Evolutionary conservation across 2,113 vertebrate species (phyloP), one percentile per base, ranked within the genome.

Genomic region (Erythrocercus mccallii): DNA sequence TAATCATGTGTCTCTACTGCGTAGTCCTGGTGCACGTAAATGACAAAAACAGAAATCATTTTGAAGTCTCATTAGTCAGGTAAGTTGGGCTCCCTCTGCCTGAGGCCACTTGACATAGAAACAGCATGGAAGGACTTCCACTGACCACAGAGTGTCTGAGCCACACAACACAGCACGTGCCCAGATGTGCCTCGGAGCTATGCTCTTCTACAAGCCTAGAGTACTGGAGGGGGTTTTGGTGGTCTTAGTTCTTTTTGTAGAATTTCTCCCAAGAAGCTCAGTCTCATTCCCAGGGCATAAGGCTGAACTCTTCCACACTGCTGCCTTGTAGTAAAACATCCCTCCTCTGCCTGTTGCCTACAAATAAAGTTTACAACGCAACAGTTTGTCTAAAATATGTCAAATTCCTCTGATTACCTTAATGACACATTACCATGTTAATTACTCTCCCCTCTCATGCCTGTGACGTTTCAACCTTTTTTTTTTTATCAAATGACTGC

Each of bases 271-370:
- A 19, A 15, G 24, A 54, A 82, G 22, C 5, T 27, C 22, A 45
- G 27, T 27, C 30, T 84, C 24, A 66, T 19, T 42, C 18, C 42
- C 40, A 31, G 31, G 15, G 3, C 5, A 1, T 2, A 84, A 57
- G 0, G 1, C 35, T 37, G 17, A 88, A 35, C 12, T 44, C 19
- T 31, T 58, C 42, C 14, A 11, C 54, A 24, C 3, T 0, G 0
- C 8, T 6, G 2, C 20, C 20, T 31, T 24, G 14, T 6, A 69
- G n/a, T 10, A 47, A 22, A 77, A 58, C 13, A 80, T 33, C 38
- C 24, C 15, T 40, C 24, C 42, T 8, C 13, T 7, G 14, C 16
- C 37, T 6, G 23, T 1, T 25, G 16, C 14, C 18, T 17, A 23
- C 12, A 73, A 74, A 62, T 11, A 1, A 80, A 22, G 18, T 48